Conservation (phyloP, 2,888 invertebrate species). For the Amphipyra tragopoginis region DNA sequence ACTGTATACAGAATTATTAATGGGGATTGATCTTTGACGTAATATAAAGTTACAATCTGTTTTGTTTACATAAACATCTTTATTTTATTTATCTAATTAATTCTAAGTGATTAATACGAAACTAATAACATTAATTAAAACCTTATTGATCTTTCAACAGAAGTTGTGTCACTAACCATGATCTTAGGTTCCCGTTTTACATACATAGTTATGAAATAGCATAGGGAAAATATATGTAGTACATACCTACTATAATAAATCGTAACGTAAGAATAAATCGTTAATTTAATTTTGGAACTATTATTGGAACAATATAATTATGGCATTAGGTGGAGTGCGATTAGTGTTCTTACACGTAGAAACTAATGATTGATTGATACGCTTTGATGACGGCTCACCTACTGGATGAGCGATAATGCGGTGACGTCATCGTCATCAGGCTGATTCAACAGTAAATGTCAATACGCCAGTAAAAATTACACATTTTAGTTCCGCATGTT, state of each 20-base stretch:
- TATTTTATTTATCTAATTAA: slow-evolving; percentile 39
- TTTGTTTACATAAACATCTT: slow-evolving; percentile 38
- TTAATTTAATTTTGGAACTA: not conserved
- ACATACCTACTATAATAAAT: not conserved
- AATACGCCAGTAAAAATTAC: slow-evolving; percentile 68
- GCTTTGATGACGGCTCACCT: slow-evolving; percentile 54
- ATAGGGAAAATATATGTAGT: slow-evolving; percentile 3
- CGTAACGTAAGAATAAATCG: not conserved
- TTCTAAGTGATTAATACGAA: slow-evolving; percentile 40
- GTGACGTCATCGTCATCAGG: slow-evolving; percentile 67
- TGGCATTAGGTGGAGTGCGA: slow-evolving; percentile 4
- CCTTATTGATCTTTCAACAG: slow-evolving; percentile 36
- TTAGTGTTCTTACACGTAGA: slow-evolving; percentile 6
- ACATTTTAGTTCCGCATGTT: slow-evolving; percentile 69
- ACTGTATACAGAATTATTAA: slow-evolving; percentile 19
- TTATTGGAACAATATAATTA: not conserved
- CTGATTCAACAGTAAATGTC: slow-evolving; percentile 72
- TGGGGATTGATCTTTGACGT: slow-evolving; percentile 22
- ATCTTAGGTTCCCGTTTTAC: slow-evolving; percentile 29
- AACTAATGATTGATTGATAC: slow-evolving; percentile 35
- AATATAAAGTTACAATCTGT: slow-evolving; percentile 18
- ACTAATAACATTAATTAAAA: slow-evolving; percentile 49
- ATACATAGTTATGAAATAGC: slow-evolving; percentile 22
- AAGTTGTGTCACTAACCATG: slow-evolving; percentile 42
- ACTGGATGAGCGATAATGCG: slow-evolving; percentile 66